Conservation (phyloP, 2,113 vertebrate genomes). For the Spilogale gracilis region DNA sequence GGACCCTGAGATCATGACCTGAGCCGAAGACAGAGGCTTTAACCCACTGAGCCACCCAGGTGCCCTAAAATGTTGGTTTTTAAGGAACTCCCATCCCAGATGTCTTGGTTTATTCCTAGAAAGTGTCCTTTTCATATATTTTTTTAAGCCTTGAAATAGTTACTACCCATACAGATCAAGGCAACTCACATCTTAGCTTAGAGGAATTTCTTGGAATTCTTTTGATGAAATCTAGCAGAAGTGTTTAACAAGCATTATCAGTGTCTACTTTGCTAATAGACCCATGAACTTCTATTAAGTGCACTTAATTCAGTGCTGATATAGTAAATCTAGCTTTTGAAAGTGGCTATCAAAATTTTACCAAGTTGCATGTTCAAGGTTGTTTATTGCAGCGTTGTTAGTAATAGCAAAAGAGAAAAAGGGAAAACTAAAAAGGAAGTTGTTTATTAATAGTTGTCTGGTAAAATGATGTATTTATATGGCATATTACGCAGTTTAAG, state of each 20-base stretch:
- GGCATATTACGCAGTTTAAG: background rate
- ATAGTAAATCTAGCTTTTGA: background rate
- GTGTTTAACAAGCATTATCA: background rate
- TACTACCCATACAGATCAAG: background rate
- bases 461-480: background rate
- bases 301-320: background rate
- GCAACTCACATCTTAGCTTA: background rate
- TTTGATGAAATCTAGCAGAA: conserved; percentile 10
- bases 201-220: background rate
- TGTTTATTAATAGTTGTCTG: background rate
- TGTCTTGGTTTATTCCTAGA: background rate
- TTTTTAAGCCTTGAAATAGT: background rate
- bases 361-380: background rate
- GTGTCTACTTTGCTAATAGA: background rate
- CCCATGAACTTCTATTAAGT: background rate
- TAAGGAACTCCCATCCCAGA: background rate
- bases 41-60: too few relatives aligned
- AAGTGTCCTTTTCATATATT: background rate
- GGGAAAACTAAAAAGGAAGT: background rate
- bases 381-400: background rate
- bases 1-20: too few relatives aligned
- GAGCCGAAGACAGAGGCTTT: too few relatives aligned
- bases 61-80: background rate
- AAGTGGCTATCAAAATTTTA: conserved; percentile 22
- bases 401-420: background rate